A percentile compares a stretch with the other conserved stretches of the same genome.
phyloP scores from a whole-genome alignment of 2,797 vertebrate genomes.

The Rhabdophis nuchalis region DNA sequence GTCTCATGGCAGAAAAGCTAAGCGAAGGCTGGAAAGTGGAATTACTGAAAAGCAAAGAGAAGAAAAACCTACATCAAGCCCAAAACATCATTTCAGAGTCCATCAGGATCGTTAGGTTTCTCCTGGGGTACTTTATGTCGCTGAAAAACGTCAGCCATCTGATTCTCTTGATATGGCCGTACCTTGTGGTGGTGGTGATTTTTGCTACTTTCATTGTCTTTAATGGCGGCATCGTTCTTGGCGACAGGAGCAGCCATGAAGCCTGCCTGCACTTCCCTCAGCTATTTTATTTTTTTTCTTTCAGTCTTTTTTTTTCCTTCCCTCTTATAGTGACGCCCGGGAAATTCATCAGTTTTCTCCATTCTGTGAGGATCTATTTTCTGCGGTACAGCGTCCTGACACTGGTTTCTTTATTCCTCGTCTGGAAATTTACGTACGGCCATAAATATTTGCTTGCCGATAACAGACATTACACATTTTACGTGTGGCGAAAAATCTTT shows the following conservation, averaged over 20 bases:
- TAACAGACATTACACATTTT: slow-evolving; percentile 94
- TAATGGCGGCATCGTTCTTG: slow-evolving; percentile 90
- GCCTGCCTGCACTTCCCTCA: slow-evolving; percentile 91
- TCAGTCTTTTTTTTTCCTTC: slow-evolving; percentile 83
- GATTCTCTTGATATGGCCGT: slow-evolving; percentile 82
- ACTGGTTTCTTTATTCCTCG: slow-evolving; percentile 70
- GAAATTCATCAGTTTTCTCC: slow-evolving; percentile 77
- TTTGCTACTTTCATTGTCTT: slow-evolving; percentile 81
- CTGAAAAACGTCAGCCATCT: slow-evolving; percentile 71
- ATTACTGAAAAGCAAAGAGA: slow-evolving; percentile 84
- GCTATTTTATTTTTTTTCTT: slow-evolving; percentile 91
- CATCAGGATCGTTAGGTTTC: slow-evolving; percentile 72
- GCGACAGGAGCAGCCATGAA: slow-evolving; percentile 87
- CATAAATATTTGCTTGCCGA: slow-evolving; percentile 93
- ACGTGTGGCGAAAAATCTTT: slow-evolving; percentile 89
- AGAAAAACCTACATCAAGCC: slow-evolving; percentile 68
- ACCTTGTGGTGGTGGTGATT: slow-evolving; percentile 65
- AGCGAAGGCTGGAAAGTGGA: slow-evolving; percentile 85
- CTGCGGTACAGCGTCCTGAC: slow-evolving; percentile 71
- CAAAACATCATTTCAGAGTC: slow-evolving; percentile 72
- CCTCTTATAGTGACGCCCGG: slow-evolving; percentile 76
- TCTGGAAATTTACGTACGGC: slow-evolving; percentile 90
- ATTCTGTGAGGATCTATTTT: slow-evolving; percentile 73
- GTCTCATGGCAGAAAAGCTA: slow-evolving; percentile 79
- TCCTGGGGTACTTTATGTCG: slow-evolving; percentile 70